Evolutionary conservation across 2,888 invertebrate species (phyloP), one percentile per base, ranked within the genome.

Genomic region (Coelinius sp.): DNA sequence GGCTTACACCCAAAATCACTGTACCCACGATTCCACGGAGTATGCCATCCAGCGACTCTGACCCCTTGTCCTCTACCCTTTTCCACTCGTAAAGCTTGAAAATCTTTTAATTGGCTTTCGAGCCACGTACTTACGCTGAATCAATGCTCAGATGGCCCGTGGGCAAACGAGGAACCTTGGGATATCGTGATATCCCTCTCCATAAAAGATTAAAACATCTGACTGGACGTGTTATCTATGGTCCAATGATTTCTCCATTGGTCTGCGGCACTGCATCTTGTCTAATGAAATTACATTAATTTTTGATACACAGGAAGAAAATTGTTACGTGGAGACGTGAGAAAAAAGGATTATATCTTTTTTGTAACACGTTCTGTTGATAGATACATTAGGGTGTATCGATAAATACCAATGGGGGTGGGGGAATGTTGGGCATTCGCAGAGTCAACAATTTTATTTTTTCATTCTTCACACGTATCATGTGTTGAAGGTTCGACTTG

Each of bases 1-100:
- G 82, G 81, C 82, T 73, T 70, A 72, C 70, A 71, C 76, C 82
- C 84, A 82, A 77, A 75, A 77, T 76, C 75, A 68, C 67, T 71
- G 72, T 67, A 46, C n/a, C 35, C 24, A 22, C 62, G 46, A 63
- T 38, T 52, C 38, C 12, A 53, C 59, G 20, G 53, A n/a, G 38
- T 38, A 20, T 41, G 35, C 53, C 62, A 38, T 69, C 20, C 46
- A 53, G 5, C 31, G n/a, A 17, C 1, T 24, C 53, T 20, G 35
- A 24, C 35, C 56, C 56, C 22, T 10, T 49, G 1, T 6, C 17
- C 25, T 31, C 17, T 12, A 12, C 22, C 25, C 35, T 22, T 68
- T 7, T 38, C 14, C 20, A 20, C 46, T 2, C 10, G 31, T 14
- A 59, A 68, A 68, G 65, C 72, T 74, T 44, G 72, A 63, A 74